phyloP scores from a whole-genome alignment of 2,797 vertebrate species.

The Choloepus didactylus region DNA sequence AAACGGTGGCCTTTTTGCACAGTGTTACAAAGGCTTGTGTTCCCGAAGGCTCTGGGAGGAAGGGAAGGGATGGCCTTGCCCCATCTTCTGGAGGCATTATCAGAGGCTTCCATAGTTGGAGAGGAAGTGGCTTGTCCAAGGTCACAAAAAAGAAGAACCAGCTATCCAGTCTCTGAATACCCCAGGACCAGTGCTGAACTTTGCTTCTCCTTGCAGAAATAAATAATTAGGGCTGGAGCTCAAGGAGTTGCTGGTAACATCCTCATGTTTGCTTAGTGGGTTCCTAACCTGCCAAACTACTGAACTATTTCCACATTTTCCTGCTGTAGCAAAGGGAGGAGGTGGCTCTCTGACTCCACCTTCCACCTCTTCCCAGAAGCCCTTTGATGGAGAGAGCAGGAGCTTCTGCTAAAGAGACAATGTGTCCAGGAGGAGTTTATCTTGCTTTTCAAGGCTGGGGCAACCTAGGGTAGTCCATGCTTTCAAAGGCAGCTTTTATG shows the following conservation, averaged over 20 bases:
- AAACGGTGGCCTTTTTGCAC: not conserved
- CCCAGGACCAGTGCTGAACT: not conserved
- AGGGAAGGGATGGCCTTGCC: accelerated
- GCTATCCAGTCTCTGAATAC: not conserved
- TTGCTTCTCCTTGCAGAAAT: conserved; percentile 29
- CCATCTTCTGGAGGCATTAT: not conserved
- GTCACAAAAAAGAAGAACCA: conserved; percentile 6
- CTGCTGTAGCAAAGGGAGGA: not conserved
- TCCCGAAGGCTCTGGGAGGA: not conserved
- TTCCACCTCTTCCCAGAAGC: not conserved
- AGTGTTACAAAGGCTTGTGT: not conserved
- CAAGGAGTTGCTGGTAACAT: not conserved
- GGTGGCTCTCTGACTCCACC: not conserved
- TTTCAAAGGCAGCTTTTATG: not conserved
- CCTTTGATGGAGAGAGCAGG: not conserved
- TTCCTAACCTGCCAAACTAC: not conserved
- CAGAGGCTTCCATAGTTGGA: not conserved
- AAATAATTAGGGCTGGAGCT: conserved; percentile 17
- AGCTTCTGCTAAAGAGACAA: not conserved
- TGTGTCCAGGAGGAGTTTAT: not conserved
- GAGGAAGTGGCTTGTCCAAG: not conserved
- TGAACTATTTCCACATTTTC: not conserved
- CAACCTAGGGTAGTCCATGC: not conserved
- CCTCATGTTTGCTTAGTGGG: not conserved
- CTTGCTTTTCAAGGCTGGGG: not conserved